These are phyloP conservation scores for Coreoperca whiteheadi DNA, from an alignment of 2,113 vertebrate species.

Conservation along the genomic window DNA sequence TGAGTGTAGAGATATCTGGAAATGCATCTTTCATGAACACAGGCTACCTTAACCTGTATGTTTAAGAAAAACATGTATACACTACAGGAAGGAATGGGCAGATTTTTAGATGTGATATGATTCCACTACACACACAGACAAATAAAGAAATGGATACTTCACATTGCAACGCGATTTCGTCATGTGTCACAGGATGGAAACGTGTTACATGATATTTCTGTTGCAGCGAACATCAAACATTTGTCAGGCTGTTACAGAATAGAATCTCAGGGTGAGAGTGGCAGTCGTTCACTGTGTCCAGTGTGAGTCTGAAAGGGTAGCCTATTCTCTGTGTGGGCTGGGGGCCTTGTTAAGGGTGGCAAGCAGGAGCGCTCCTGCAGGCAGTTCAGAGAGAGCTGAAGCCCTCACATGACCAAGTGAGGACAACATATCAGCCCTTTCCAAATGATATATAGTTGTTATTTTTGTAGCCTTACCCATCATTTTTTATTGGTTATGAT, in stretches of 20 bases:
- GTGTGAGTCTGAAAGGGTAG: conserved; percentile 23
- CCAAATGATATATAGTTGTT: not conserved
- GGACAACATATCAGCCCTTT: conserved; percentile 18
- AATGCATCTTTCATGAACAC: conserved; percentile 58
- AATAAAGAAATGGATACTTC: conserved; percentile 22
- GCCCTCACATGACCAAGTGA: conserved; percentile 19
- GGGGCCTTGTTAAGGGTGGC: conserved; percentile 45
- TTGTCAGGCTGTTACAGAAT: not conserved
- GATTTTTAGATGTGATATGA: conserved; percentile 2
- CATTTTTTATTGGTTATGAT: not conserved
- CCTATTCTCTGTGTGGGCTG: conserved; percentile 45
- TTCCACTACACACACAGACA: conserved; percentile 11
- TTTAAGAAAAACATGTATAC: conserved; percentile 34
- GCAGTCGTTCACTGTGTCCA: conserved; percentile 34
- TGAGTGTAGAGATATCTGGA: conserved; percentile 35
- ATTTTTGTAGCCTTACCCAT: not conserved
- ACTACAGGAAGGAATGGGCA: conserved; percentile 3
- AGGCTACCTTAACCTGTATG: conserved; percentile 33
- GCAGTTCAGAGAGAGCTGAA: conserved; percentile 35
- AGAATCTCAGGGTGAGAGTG: conserved; percentile 13
- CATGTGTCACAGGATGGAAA: conserved; percentile 37
- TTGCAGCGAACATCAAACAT: conserved; percentile 11
- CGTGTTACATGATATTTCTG: conserved; percentile 43
- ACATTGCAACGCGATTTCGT: conserved; percentile 49
- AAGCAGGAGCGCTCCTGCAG: conserved; percentile 19